Conservation (phyloP, 2,888 invertebrate genomes). For the Apamea crenata region DNA sequence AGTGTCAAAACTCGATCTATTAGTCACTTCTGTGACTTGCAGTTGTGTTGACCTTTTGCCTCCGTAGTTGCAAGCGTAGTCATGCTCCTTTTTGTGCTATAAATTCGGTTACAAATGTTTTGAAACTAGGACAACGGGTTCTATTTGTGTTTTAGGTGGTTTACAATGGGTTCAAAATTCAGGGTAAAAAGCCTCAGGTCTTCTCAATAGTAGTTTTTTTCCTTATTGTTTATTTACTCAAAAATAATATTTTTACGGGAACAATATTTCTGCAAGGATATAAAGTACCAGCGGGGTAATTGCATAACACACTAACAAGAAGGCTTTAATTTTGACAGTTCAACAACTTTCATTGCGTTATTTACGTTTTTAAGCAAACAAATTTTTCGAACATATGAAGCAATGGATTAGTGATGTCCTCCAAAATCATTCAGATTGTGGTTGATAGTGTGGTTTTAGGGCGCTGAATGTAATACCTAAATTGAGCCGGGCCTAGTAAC, state of each 20-base stretch:
- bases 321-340: neutral
- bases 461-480: neutral
- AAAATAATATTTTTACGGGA: neutral
- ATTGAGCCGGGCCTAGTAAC: neutral
- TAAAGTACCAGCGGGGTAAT: neutral
- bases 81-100: constrained; percentile 47
- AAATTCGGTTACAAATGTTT: constrained; percentile 46
- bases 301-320: too few species aligned
- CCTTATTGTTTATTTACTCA: neutral
- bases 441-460: neutral
- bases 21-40: constrained; percentile 66
- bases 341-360: neutral
- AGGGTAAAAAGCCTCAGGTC: neutral
- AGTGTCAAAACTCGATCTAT: constrained; percentile 71
- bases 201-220: neutral
- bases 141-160: constrained; percentile 15
- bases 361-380: neutral
- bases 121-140: constrained; percentile 12
- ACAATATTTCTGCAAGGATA: neutral
- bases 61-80: constrained; percentile 51
- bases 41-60: constrained; percentile 65
- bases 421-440: neutral
- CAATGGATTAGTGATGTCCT: neutral
- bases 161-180: constrained; percentile 2
- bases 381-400: neutral